These are phyloP conservation scores for Globicephala melas DNA, from an alignment of 2,113 vertebrate species.

Conservation along the genomic window DNA sequence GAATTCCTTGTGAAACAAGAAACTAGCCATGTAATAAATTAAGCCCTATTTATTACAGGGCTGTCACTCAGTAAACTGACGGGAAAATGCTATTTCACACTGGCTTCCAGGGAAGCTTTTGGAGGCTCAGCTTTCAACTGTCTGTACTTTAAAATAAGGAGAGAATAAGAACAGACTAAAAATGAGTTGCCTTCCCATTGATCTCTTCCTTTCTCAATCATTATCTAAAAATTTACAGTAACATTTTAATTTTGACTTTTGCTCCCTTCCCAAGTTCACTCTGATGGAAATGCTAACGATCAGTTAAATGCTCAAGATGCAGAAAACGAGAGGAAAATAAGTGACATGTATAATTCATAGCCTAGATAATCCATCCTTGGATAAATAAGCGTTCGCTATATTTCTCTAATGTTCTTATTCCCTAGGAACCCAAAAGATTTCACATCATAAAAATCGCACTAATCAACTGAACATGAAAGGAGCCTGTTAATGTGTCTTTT, in stretches of 20 bases:
- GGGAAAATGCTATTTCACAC: neutral
- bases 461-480: neutral
- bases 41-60: neutral
- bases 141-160: neutral
- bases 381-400: neutral
- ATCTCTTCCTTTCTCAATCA: constrained; percentile 7
- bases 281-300: constrained; percentile 8
- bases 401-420: neutral
- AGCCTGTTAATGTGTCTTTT: neutral
- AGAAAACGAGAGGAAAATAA: constrained; percentile 7
- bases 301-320: constrained; percentile 24
- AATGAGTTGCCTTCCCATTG: neutral
- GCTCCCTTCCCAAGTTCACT: constrained; percentile 17
- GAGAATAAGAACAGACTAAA: neutral
- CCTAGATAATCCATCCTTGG: neutral
- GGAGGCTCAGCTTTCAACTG: neutral
- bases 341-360: neutral
- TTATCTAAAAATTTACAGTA: constrained; percentile 39
- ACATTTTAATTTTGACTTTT: constrained; percentile 46
- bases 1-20: constrained; percentile 23
- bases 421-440: constrained; percentile 26
- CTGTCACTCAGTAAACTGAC: neutral
- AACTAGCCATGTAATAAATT: constrained; percentile 24
- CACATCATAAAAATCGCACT: neutral
- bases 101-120: neutral